Evolutionary conservation across 2,113 vertebrate genomes (phyloP), one percentile per base, ranked within the genome.

Genomic region (Ictalurus punctatus): DNA sequence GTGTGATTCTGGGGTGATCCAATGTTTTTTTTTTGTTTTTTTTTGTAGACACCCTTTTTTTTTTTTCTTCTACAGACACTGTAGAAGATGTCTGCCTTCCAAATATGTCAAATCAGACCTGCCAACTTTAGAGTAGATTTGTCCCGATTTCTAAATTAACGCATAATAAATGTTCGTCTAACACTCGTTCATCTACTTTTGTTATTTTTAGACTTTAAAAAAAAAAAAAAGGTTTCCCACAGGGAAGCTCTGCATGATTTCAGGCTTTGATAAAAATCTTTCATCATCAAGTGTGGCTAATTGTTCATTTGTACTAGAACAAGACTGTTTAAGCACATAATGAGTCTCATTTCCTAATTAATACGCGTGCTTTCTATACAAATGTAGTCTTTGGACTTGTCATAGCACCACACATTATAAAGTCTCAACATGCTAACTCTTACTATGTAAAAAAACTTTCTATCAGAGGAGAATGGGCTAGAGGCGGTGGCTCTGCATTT

Each of bases 301-400:
- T 90, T 76, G 79, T 81, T 89, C 21, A 83, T 59, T 59, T 74
- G 67, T 74, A 30, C 40, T 86, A 25, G 56, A 83, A 82, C 19
- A 34, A 82, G 76, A 40, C 71, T 76, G 37, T 44, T 40, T 76
- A 48, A 78, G 19, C 23, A 37, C 61, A 73, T 56, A 58, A 85
- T 89, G 59, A 21, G 80, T 44, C 89, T 89, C 89, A 87, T 88
- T 90, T 9, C 14, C 73, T 82, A 87, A 90, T 76, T 88, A 90
- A 65, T 84, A 65, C 80, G 34, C 37, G 44, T 90, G 67, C 87
- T 67, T 65, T 40, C 21, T 56, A 85, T 79, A 89, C 52, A 54
- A 63, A 76, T 23, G n/a, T 54, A 52, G 8, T 54, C 58, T 85
- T 25, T 56, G 59, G 63, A 16, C 56, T 34, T 84, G 81, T 52